Conservation (phyloP, 2,888 invertebrate genomes). For the Notodonta dromedarius region DNA sequence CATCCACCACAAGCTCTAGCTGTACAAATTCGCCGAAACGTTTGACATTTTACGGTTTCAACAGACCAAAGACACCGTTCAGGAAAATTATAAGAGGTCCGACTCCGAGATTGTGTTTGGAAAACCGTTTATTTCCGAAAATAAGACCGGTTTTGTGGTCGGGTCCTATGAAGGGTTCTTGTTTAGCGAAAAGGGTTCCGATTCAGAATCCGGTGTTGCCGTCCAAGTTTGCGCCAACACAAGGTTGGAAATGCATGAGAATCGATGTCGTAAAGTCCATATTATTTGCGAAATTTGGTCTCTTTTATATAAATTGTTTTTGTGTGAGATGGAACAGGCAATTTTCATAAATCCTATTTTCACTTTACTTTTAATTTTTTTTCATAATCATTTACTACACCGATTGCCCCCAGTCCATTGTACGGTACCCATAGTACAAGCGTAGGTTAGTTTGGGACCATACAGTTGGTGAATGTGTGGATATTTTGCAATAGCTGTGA, state of each 20-base stretch:
- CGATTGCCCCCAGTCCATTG: no score
- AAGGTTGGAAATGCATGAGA: conserved; percentile 76
- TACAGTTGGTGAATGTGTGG: no score
- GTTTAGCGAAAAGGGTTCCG: conserved; percentile 80
- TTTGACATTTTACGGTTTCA: conserved; percentile 72
- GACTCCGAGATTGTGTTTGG: conserved; percentile 68
- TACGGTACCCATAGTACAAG: no score
- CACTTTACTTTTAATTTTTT: no score
- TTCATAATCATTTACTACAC: no score
- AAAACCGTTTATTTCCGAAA: conserved; percentile 55
- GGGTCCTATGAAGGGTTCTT: conserved; percentile 61
- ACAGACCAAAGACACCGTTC: conserved; percentile 70
- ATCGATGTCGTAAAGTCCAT: conserved; percentile 46
- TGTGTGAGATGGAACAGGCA: conserved; percentile 4
- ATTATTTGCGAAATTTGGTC: conserved; percentile 38
- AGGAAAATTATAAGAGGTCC: conserved; percentile 66
- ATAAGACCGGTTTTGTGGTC: conserved; percentile 62
- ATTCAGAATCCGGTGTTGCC: conserved; percentile 75
- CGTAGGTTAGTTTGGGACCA: no score
- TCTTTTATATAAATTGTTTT: neutral
- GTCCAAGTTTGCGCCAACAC: conserved; percentile 78
- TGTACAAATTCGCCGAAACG: conserved; percentile 87
- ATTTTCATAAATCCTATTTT: neutral
- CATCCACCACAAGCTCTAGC: conserved; percentile 86
- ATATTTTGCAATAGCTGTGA: no score